phyloP scores from a whole-genome alignment of 2,113 vertebrate genomes.

The Perognathus longimembris region DNA sequence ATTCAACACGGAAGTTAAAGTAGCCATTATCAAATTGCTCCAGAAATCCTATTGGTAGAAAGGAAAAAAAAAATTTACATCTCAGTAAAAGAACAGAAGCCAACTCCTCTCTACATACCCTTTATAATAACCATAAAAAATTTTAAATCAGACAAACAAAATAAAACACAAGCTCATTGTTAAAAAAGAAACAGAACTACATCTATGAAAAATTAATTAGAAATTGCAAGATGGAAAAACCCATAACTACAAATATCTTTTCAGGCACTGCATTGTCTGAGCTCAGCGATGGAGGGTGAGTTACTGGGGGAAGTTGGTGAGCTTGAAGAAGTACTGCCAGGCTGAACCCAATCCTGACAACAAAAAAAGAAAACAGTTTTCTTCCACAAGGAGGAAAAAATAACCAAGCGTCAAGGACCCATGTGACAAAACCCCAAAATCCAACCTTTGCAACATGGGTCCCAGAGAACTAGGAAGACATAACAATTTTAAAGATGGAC shows the following conservation, averaged over 20 bases:
- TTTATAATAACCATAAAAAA: too few species aligned
- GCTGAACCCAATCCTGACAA: background rate
- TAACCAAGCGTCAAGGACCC: background rate
- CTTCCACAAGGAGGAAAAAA: background rate
- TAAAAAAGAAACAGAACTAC: slow-evolving; percentile 6
- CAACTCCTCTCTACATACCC: too few species aligned
- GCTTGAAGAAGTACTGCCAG: background rate
- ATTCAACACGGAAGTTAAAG: slow-evolving; percentile 10
- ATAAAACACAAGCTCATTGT: background rate
- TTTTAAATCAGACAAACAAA: too few species aligned
- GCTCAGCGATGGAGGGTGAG: background rate
- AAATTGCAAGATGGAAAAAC: slow-evolving; percentile 19
- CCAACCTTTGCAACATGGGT: background rate
- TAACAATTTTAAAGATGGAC: background rate
- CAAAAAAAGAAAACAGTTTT: background rate
- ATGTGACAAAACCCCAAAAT: background rate
- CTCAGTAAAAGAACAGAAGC: slow-evolving; percentile 16
- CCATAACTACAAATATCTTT: background rate
- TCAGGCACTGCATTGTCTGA: background rate
- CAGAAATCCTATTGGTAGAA: background rate
- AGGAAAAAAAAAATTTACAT: slow-evolving; percentile 28
- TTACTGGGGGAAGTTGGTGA: background rate
- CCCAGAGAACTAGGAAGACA: background rate
- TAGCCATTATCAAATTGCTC: background rate
- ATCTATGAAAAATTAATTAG: background rate